Conservation (phyloP, 2,888 invertebrate genomes). For the Taenaris catops region DNA sequence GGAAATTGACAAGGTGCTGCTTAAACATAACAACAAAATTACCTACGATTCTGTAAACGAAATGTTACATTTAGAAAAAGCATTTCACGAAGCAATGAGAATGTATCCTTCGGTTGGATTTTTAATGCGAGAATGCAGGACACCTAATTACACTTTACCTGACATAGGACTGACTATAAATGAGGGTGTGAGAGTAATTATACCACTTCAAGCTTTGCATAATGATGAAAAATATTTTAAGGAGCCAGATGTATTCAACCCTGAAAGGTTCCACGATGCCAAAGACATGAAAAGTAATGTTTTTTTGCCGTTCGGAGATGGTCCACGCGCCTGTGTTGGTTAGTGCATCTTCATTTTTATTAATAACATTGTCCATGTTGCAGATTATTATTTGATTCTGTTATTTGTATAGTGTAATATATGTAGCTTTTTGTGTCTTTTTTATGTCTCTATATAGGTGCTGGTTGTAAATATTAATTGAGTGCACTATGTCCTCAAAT, state of each 20-base stretch:
- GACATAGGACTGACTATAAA: conserved; percentile 54
- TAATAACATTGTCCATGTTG: too few species aligned
- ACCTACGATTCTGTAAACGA: conserved; percentile 61
- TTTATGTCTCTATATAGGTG: too few species aligned
- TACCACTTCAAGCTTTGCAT: conserved; percentile 60
- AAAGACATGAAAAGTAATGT: conserved; percentile 43
- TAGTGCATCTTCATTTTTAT: too few species aligned
- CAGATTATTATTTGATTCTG: too few species aligned
- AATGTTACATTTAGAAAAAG: conserved; percentile 60
- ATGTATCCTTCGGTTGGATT: conserved; percentile 62
- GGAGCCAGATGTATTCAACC: conserved; percentile 52
- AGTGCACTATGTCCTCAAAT: too few species aligned
- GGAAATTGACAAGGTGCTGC: conserved; percentile 58
- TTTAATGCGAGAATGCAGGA: conserved; percentile 51
- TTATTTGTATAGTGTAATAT: too few species aligned
- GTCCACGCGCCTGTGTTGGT: conserved; percentile 66
- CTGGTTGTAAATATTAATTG: too few species aligned
- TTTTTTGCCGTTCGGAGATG: conserved; percentile 63
- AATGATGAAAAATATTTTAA: conserved; percentile 57
- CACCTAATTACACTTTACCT: conserved; percentile 56
- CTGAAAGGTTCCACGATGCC: conserved; percentile 52
- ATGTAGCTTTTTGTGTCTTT: too few species aligned
- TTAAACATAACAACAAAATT: conserved; percentile 48
- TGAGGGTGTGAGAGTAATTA: conserved; percentile 46
- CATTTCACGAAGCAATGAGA: conserved; percentile 60